A percentile compares a stretch with the other conserved stretches of the same genome.
These are phyloP conservation scores for Magallana angulata DNA, from an alignment of 1,140 invertebrate species.

Conservation along the genomic window DNA sequence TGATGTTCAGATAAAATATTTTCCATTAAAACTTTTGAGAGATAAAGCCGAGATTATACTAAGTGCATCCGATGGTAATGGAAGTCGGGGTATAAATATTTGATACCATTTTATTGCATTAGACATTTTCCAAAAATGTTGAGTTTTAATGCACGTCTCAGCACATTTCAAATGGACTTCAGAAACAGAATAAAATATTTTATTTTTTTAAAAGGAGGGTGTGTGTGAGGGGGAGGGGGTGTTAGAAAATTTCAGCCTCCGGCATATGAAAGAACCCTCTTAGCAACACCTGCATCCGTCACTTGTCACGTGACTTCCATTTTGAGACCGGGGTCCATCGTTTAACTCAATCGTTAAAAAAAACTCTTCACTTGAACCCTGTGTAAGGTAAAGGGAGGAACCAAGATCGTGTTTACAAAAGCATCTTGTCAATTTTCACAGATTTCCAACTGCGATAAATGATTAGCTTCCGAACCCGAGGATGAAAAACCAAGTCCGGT, in stretches of 20 bases:
- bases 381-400: constrained; percentile 25
- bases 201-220: background rate
- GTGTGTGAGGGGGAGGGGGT: too few relatives aligned
- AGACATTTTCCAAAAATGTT: background rate
- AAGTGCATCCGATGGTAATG: constrained; percentile 20
- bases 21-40: constrained; percentile 18
- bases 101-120: constrained; percentile 29
- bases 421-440: constrained; percentile 21
- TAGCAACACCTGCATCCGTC: constrained; percentile 24
- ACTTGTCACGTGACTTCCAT: constrained; percentile 10
- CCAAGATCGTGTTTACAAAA: constrained; percentile 39
- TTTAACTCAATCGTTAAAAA: background rate
- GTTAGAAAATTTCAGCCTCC: too few relatives aligned
- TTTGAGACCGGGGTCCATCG: background rate
- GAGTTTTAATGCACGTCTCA: background rate
- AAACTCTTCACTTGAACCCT: constrained; percentile 13
- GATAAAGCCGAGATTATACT: constrained; percentile 11
- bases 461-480: constrained; percentile 37
- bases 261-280: background rate
- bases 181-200: background rate
- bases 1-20: constrained; percentile 35
- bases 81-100: constrained; percentile 23
- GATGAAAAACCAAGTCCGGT: background rate
- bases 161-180: background rate
- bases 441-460: constrained; percentile 45